Conservation (phyloP, 1,140 invertebrate genomes). For the Drosophila simulans region DNA sequence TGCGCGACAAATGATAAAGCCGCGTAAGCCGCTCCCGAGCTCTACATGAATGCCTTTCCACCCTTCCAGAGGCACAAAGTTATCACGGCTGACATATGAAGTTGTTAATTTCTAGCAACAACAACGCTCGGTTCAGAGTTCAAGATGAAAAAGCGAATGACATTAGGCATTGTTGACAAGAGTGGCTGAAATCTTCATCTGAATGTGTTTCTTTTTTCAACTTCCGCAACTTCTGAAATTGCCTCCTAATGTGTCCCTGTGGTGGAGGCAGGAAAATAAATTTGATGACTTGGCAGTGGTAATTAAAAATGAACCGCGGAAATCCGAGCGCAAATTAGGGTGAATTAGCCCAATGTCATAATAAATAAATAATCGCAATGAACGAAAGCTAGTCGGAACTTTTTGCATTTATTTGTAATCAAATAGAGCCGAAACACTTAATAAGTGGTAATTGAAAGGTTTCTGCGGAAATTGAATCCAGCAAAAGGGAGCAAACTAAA, state of each 20-base stretch:
- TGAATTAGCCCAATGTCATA: neutral
- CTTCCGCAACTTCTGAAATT: neutral
- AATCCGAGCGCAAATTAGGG: constrained; percentile 9
- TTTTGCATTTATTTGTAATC: neutral
- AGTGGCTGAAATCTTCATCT: constrained; percentile 22
- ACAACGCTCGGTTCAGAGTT: constrained; percentile 5
- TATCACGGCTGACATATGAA: constrained; percentile 67
- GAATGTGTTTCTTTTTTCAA: constrained; percentile 2
- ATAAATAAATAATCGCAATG: neutral
- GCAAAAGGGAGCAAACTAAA: neutral
- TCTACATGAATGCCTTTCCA: neutral
- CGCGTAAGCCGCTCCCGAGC: constrained; percentile 14
- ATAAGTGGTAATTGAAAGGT: neutral
- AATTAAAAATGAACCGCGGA: constrained; percentile 13
- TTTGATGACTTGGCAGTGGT: constrained; percentile 6
- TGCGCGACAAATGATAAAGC: constrained; percentile 65
- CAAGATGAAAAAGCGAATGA: constrained; percentile 21
- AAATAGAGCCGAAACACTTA: neutral
- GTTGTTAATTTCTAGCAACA: constrained; percentile 66
- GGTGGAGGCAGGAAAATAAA: constrained; percentile 3
- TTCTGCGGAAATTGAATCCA: neutral
- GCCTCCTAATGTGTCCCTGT: neutral
- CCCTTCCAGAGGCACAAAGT: constrained; percentile 12
- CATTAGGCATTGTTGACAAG: constrained; percentile 33
- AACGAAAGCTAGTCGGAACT: neutral